Percentiles rank a stretch among this genome's conserved stretches.
These are phyloP conservation scores for Euzetes globulus DNA, from an alignment of 2,888 invertebrate genomes.

Conservation along the genomic window DNA sequence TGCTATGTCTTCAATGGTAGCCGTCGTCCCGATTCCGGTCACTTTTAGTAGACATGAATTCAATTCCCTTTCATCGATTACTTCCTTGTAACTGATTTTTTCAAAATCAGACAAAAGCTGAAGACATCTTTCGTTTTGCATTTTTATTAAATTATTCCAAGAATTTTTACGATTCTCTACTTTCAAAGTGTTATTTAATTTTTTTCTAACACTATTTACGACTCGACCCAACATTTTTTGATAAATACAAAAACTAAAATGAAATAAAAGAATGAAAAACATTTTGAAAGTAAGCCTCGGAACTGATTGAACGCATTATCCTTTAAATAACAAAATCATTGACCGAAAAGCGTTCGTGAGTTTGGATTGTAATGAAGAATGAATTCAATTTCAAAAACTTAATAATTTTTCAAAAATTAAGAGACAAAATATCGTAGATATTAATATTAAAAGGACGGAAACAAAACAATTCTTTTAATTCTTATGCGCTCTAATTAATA, in stretches of 20 bases:
- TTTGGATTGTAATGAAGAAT: not conserved
- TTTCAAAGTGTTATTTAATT: slow-evolving; percentile 8
- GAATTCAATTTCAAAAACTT: too few relatives aligned
- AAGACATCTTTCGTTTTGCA: not conserved
- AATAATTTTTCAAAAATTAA: too few relatives aligned
- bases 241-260: not conserved
- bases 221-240: slow-evolving; percentile 16
- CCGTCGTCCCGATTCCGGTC: not conserved
- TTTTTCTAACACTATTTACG: slow-evolving; percentile 4
- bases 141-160: not conserved
- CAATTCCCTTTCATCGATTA: not conserved
- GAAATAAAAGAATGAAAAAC: not conserved
- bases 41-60: not conserved
- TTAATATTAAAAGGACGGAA: too few relatives aligned
- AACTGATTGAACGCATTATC: not conserved
- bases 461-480: too few relatives aligned
- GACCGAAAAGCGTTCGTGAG: not conserved
- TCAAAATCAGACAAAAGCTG: not conserved
- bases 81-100: slow-evolving; percentile 11
- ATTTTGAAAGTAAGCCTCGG: not conserved
- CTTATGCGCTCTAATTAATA: too few relatives aligned
- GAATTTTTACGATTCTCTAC: not conserved
- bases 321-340: not conserved
- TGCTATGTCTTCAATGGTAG: slow-evolving; percentile 14
- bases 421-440: too few relatives aligned